phyloP scores from a whole-genome alignment of 2,113 vertebrate species.

The Columba livia region DNA sequence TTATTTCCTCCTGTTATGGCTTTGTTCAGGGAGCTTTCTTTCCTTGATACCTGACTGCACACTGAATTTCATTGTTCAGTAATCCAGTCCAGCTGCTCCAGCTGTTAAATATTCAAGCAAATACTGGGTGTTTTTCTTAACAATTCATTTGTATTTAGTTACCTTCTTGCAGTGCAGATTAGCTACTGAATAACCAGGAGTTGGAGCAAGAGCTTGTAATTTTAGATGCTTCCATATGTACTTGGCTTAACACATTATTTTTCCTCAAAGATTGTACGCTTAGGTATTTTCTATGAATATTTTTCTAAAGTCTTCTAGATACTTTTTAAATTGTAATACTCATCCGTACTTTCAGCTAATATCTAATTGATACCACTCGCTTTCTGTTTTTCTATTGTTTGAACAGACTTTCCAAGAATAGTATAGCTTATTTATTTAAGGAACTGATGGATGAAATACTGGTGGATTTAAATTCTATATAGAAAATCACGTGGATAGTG shows the following conservation, averaged over 20 bases:
- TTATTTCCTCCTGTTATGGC: constrained; percentile 23
- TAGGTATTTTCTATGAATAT: constrained; percentile 40
- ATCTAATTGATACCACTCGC: background rate
- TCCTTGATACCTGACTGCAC: background rate
- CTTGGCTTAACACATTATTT: constrained; percentile 50
- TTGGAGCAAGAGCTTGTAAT: constrained; percentile 48
- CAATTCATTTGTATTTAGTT: constrained; percentile 65
- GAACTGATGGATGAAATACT: background rate
- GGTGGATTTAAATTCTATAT: constrained; percentile 7
- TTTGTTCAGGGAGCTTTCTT: constrained; percentile 19
- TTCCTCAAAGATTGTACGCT: constrained; percentile 11
- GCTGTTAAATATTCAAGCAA: constrained; percentile 64
- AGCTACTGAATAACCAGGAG: constrained; percentile 60
- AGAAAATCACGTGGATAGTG: background rate
- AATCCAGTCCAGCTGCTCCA: constrained; percentile 59
- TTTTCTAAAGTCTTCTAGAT: constrained; percentile 27
- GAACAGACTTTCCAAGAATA: background rate
- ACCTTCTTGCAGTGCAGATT: constrained; percentile 47
- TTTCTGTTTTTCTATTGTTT: constrained; percentile 9
- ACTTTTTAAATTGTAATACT: constrained; percentile 6
- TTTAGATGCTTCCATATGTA: constrained; percentile 56
- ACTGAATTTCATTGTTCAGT: constrained; percentile 52
- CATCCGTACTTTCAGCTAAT: background rate
- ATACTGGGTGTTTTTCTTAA: constrained; percentile 56
- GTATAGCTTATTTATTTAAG: background rate